Evolutionary conservation across 1,140 invertebrate species (phyloP), one percentile per base, ranked within the genome.

Genomic region (Pseudomyrmex flavicornis): DNA sequence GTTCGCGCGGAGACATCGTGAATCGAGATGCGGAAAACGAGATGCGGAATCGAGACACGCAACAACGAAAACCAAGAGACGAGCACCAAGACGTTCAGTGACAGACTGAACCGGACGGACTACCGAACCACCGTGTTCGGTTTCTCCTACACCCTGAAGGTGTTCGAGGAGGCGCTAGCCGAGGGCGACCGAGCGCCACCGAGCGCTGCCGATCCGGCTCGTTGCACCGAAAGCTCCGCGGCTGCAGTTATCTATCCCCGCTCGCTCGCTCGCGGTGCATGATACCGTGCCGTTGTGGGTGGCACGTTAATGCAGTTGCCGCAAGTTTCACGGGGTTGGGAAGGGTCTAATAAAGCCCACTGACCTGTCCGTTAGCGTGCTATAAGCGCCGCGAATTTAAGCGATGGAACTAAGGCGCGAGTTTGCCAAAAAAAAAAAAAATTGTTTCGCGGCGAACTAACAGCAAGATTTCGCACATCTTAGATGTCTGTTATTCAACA

Each of bases 101-200:
- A 88, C 86, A 84, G 86, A 91, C 89, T 91, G 88, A 88, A 75
- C 50, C 62, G 63, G 26, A 87, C 85, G 73, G 84, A 91, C 89
- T 89, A 72, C 65, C 73, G 63, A 56, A 69, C 63, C 63, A 80
- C 44, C 35, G 76, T 48, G 44, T 26, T 46, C 84, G 76, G 73
- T 75, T 35, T 76, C 76, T 83, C 85, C 69, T 88, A 89, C 88
- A 89, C 88, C 88, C 88, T 54, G 77, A 48, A 54, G 75, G 85
- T 86, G 68, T 80, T 86, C 80, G 74, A 54, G 75, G 82, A 87
- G 80, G 88, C 76, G 76, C 82, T 73, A 61, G 61, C 84, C 88
- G 88, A 89, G 75, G 70, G 50, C 52, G 84, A 48, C 88, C 88
- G 88, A 89, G 56, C 9, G 46, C 22, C 69, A 68, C 88, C 88